Conservation (phyloP, 2,113 vertebrate species). For the Catharus fuscescens region DNA sequence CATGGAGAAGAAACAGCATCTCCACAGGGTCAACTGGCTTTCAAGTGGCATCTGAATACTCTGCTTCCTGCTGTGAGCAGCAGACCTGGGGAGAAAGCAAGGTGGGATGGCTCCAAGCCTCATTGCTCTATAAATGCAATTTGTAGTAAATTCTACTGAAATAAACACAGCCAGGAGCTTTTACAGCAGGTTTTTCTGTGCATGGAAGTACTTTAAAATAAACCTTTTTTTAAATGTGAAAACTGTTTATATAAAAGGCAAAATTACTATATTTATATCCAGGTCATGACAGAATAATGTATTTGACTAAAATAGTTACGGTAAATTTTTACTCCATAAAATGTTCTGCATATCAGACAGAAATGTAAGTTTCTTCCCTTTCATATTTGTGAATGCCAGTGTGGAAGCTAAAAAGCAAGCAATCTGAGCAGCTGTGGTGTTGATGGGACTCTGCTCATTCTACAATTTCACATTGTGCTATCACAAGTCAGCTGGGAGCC, state of each 20-base stretch:
- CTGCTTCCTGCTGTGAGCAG: not conserved
- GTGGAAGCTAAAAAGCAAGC: not conserved
- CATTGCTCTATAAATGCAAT: not conserved
- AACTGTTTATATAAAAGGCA: not conserved
- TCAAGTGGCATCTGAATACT: not conserved
- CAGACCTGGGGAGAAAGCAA: not conserved
- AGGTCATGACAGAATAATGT: not conserved
- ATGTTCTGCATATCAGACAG: not conserved
- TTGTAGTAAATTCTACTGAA: not conserved
- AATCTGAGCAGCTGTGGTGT: slow-evolving; percentile 49
- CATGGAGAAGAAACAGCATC: not conserved
- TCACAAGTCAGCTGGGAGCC: slow-evolving; percentile 2
- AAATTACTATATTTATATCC: not conserved
- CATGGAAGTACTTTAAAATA: not conserved
- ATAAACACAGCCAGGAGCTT: not conserved
- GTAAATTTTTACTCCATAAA: not conserved
- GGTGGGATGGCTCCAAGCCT: not conserved
- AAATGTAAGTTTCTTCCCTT: not conserved
- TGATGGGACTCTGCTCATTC: slow-evolving; percentile 14
- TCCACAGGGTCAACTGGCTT: not conserved
- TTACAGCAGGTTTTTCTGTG: not conserved
- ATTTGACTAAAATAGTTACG: not conserved
- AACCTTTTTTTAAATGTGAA: not conserved
- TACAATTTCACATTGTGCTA: not conserved
- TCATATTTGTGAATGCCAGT: slow-evolving; percentile 30